phyloP scores from a whole-genome alignment of 2,888 invertebrate genomes.

The Acleris cristana region DNA sequence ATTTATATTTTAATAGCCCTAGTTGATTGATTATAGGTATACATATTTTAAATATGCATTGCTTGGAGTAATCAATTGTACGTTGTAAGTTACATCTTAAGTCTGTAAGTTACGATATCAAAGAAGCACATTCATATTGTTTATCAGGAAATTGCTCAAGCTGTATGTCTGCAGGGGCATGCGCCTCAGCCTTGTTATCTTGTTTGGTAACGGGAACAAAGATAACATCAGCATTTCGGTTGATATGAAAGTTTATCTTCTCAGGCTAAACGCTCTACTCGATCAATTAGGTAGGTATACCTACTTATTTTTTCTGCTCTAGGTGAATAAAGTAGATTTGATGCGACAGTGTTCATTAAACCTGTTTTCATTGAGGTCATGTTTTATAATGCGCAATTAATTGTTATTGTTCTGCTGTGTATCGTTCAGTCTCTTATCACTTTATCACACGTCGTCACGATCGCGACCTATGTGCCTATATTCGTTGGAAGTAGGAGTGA shows the following conservation, averaged over 20 bases:
- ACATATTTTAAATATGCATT: too few species aligned
- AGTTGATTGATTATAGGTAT: too few species aligned
- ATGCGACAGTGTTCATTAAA: conserved; percentile 16
- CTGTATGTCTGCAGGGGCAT: conserved; percentile 59
- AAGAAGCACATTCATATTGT: conserved; percentile 40
- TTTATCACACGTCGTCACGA: conserved; percentile 29
- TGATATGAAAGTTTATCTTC: conserved; percentile 64
- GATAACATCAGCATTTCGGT: conserved; percentile 71
- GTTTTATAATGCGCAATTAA: conserved; percentile 27
- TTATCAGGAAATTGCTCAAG: conserved; percentile 71
- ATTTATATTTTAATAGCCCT: too few species aligned
- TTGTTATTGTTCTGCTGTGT: conserved; percentile 27
- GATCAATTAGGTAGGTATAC: conserved; percentile 38
- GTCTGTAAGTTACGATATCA: background rate
- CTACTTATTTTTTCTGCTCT: conserved; percentile 41
- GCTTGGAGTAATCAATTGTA: too few species aligned
- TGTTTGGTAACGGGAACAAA: conserved; percentile 65
- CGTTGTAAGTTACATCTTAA: background rate
- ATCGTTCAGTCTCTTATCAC: conserved; percentile 13
- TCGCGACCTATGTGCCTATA: conserved; percentile 21
- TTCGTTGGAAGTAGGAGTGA: conserved; percentile 10
- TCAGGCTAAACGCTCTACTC: conserved; percentile 42
- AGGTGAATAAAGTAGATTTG: conserved; percentile 7
- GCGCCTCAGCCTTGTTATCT: conserved; percentile 69
- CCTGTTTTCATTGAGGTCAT: conserved; percentile 23